Percentiles rank a stretch among this genome's conserved stretches.
Evolutionary conservation across 2,797 vertebrate species (phyloP).

Genomic region (Buceros bicornis): DNA sequence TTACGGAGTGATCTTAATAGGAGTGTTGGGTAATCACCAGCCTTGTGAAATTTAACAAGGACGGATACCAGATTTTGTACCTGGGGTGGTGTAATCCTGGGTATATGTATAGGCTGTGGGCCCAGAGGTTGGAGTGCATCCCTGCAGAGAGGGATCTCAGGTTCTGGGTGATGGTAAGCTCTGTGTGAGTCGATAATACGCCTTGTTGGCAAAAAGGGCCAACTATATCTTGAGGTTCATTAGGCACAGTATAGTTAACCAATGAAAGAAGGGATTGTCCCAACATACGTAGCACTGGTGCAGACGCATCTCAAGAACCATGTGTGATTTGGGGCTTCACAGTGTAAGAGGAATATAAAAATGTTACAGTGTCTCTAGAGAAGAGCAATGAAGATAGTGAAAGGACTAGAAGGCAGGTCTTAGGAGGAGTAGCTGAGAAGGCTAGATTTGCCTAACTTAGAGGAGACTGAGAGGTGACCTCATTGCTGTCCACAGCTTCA

Average conservation of each 20-base stretch:
- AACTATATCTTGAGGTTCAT: accelerated
- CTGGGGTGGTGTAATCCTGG: neutral
- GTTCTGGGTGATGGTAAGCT: neutral
- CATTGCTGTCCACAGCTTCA: neutral
- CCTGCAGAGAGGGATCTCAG: neutral
- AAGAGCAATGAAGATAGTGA: neutral
- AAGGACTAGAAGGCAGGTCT: neutral
- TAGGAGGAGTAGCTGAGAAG: neutral
- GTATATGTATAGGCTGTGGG: neutral
- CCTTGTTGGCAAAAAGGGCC: neutral
- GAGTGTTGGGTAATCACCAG: neutral
- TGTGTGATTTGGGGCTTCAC: neutral
- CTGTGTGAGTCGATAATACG: neutral
- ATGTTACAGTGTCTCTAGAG: neutral
- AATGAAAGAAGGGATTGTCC: neutral
- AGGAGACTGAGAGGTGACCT: neutral
- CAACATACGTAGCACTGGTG: neutral
- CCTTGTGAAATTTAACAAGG: neutral
- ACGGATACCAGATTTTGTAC: neutral
- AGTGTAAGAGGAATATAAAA: neutral
- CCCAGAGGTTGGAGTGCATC: neutral
- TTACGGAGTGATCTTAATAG: neutral
- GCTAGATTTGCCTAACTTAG: neutral
- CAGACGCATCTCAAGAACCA: neutral
- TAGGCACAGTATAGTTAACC: neutral